Base-by-base conservation (phyloP, 2,113 vertebrate species). In the Pipra filicauda region DNA sequence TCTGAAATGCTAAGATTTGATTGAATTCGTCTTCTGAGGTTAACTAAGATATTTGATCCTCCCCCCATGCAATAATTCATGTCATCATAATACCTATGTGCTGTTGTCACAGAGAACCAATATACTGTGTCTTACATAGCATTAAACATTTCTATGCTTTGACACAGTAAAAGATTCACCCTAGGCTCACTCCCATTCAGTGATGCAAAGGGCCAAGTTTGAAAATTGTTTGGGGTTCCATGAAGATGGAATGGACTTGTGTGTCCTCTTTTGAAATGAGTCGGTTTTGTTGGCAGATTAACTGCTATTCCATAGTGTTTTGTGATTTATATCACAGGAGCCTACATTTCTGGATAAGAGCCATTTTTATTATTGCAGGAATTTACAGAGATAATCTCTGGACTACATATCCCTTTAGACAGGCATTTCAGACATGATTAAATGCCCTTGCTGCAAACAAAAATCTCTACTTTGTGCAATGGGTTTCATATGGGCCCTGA, bases 401-500 rank as follows among this genome's bases (percentile, higher is more conserved):
- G 23, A 72, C 75, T 84, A 91, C 90, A 92, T 75, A 93, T 92
- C 84, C 57, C 55, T 94, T 94, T 86, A 88, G 95, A 94, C 88
- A 96, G 67, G 61, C 82, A 93, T 90, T 96, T 95, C 93, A 90
- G 92, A 93, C 61, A 59, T 92, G 93, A 94, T 93, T 94, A 94
- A 96, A 96, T 84, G 82, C 30, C 83, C 88, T 92, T 92, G 61
- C 80, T 95, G 61, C 76, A 93, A 93, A 96, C 57, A 64, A 97
- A 97, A 93, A 75, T 75, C 83, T 78, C 89, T 91, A 11, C 69
- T 81, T 89, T 87, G 67, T 71, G 72, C 88, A 89, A 87, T 78
- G 80, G 52, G 55, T 91, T 96, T 93, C 80, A 84, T 74, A 91
- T 88, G 94, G 86, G 46, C 64, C 94, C 86, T 6, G 12, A 39